Conservation (phyloP, 1,140 invertebrate species). For the Phymorhynchus buccinoides region DNA sequence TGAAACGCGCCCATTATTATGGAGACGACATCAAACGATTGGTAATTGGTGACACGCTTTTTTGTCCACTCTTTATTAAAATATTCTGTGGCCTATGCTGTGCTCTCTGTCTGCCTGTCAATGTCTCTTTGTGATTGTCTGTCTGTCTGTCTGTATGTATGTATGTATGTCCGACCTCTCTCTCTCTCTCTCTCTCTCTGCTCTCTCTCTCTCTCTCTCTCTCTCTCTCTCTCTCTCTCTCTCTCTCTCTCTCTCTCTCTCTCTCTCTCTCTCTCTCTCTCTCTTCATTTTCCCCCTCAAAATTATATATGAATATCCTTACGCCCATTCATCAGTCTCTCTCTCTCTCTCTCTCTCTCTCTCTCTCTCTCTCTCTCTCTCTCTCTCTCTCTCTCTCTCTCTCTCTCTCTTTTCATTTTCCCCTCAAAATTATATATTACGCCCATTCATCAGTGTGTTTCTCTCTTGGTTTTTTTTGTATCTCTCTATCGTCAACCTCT, state of each 20-base stretch:
- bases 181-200: too few species aligned
- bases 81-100: too few species aligned
- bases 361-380: background rate
- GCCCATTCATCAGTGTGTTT: background rate
- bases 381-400: background rate
- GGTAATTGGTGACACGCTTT: too few species aligned
- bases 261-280: background rate
- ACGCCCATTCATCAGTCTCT: background rate
- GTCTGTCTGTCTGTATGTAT: too few species aligned
- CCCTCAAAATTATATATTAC: too few species aligned
- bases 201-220: background rate
- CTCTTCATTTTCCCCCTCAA: too few species aligned
- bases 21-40: slow-evolving; percentile 27
- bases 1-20: background rate
- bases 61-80: too few species aligned
- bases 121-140: too few species aligned
- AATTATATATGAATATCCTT: too few species aligned
- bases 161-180: too few species aligned
- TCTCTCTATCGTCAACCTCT: background rate
- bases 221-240: background rate
- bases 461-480: background rate
- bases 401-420: background rate
- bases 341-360: background rate
- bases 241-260: background rate
- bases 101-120: background rate